These are phyloP conservation scores for Drosophila kurseongensis DNA, from an alignment of 1,140 invertebrate species.

Conservation along the genomic window DNA sequence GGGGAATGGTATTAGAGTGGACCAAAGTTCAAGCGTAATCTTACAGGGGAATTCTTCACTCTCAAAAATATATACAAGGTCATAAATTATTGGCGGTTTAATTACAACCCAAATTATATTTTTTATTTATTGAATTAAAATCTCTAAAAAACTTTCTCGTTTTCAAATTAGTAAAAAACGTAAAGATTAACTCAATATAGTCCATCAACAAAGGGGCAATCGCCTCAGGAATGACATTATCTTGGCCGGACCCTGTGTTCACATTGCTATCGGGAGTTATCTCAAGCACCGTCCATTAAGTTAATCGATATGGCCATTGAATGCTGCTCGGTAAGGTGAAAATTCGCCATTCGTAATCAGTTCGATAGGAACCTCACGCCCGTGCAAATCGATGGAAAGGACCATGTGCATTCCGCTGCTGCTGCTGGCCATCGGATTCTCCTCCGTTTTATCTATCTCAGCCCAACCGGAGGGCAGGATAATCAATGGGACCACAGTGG, in stretches of 20 bases:
- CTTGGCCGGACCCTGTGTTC: conserved; percentile 46
- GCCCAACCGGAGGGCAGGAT: conserved; percentile 45
- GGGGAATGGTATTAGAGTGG: conserved; percentile 1
- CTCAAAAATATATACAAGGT: neutral
- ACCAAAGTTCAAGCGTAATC: neutral
- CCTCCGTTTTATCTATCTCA: neutral
- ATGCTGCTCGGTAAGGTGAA: conserved; percentile 64
- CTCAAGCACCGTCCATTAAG: conserved; percentile 63
- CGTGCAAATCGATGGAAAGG: conserved; percentile 4
- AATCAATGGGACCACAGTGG: conserved; percentile 60
- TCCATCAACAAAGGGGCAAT: conserved; percentile 1
- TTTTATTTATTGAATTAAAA: neutral
- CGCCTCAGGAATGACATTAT: conserved; percentile 35
- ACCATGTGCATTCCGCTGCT: conserved; percentile 38
- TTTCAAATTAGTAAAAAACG: conserved; percentile 1
- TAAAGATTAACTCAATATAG: conserved; percentile 6
- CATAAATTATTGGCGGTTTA: neutral
- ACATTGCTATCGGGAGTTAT: conserved; percentile 36
- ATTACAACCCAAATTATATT: neutral
- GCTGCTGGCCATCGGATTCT: conserved; percentile 13
- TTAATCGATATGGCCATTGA: conserved; percentile 37
- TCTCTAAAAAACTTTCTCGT: neutral
- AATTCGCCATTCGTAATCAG: conserved; percentile 47
- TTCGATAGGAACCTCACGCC: conserved; percentile 38
- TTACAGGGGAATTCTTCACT: neutral